Conservation (phyloP, 2,797 vertebrate species). For the Acanthis flammea region DNA sequence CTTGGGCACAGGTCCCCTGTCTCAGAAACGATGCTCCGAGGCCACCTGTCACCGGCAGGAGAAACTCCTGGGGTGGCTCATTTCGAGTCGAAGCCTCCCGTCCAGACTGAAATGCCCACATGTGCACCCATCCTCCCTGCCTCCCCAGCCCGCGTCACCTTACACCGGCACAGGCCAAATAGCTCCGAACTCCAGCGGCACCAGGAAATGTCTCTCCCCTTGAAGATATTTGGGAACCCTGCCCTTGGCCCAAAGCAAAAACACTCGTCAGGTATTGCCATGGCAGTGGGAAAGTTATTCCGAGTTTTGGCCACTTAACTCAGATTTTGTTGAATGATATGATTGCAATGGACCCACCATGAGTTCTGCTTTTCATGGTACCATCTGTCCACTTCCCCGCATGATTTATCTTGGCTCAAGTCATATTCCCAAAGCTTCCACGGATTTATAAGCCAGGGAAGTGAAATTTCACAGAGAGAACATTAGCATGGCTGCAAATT, state of each 20-base stretch:
- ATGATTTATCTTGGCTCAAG: not conserved
- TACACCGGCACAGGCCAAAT: not conserved
- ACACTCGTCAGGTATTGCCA: not conserved
- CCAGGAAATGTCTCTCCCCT: not conserved
- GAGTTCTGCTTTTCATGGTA: not conserved
- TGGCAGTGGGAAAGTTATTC: not conserved
- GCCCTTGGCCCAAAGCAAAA: not conserved
- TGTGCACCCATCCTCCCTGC: not conserved
- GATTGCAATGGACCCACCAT: accelerated
- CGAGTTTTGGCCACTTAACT: not conserved
- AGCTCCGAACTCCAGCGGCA: accelerated
- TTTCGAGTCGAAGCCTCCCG: accelerated
- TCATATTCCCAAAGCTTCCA: not conserved
- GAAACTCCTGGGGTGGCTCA: not conserved
- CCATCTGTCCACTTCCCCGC: not conserved
- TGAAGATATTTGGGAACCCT: accelerated
- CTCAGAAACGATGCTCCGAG: not conserved
- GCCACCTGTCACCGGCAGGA: not conserved
- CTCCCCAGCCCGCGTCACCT: accelerated
- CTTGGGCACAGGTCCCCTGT: not conserved
- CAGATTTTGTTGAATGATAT: accelerated
- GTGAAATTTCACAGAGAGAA: not conserved
- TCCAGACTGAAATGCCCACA: not conserved
- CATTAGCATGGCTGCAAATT: not conserved
- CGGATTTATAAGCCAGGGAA: not conserved